phyloP scores from a whole-genome alignment of 2,113 vertebrate species.

The Leptosomus discolor region DNA sequence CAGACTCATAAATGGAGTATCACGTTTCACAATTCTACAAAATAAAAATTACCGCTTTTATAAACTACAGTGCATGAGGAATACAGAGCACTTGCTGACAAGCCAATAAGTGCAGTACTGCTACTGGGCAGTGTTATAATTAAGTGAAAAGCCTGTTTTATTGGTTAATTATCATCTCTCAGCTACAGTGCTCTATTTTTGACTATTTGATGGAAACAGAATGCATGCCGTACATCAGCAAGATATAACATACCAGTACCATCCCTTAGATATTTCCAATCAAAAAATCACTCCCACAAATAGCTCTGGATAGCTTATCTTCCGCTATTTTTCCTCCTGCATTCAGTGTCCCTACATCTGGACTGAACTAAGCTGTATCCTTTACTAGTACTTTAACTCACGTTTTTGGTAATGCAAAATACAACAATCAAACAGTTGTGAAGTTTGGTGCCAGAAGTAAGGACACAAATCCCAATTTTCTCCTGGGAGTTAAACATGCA shows the following conservation, averaged over 20 bases:
- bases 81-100: not conserved
- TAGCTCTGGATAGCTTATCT: not conserved
- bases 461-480: not conserved
- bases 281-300: constrained; percentile 39
- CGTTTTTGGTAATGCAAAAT: not conserved
- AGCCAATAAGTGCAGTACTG: not conserved
- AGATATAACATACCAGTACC: not conserved
- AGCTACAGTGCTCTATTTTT: not conserved
- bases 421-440: not conserved
- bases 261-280: not conserved
- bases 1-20: not conserved
- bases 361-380: not conserved
- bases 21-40: not conserved
- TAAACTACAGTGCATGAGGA: not conserved
- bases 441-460: not conserved
- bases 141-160: not conserved
- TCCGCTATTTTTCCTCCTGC: not conserved
- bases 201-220: constrained; percentile 11
- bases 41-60: not conserved
- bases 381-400: not conserved
- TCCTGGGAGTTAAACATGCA: not conserved
- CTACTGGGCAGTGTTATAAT: not conserved
- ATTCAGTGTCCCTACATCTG: not conserved
- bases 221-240: not conserved
- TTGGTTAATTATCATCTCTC: constrained; percentile 10